Conservation (phyloP, 1,140 invertebrate species). For the Drosophila pectinifera region DNA sequence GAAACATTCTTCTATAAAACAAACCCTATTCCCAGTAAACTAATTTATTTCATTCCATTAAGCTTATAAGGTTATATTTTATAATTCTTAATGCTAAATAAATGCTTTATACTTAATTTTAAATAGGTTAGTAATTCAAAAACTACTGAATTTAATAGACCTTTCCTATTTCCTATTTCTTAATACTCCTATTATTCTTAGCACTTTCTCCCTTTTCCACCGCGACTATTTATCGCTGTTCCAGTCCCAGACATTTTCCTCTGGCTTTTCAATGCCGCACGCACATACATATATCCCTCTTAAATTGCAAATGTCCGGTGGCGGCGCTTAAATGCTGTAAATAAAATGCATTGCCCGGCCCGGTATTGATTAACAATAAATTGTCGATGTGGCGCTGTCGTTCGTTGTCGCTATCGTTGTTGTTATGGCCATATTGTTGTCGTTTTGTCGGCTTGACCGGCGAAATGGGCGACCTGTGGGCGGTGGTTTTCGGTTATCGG, state of each 20-base stretch:
- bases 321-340: constrained; percentile 47
- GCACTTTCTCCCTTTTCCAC: constrained; percentile 16
- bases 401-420: constrained; percentile 25
- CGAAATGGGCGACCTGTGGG: constrained; percentile 40
- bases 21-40: too few relatives aligned
- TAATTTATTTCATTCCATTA: too few relatives aligned
- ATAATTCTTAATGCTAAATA: too few relatives aligned
- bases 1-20: too few relatives aligned
- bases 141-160: too few relatives aligned
- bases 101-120: too few relatives aligned
- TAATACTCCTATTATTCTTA: neutral
- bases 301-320: constrained; percentile 32
- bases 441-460: constrained; percentile 41
- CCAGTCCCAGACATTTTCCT: constrained; percentile 16
- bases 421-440: constrained; percentile 25
- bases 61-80: too few relatives aligned
- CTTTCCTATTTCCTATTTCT: neutral
- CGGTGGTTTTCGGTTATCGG: constrained; percentile 4
- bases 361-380: constrained; percentile 58
- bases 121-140: neutral
- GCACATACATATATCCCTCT: constrained; percentile 9
- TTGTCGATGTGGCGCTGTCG: constrained; percentile 30
- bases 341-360: constrained; percentile 35
- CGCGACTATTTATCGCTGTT: constrained; percentile 7
- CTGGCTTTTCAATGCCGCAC: constrained; percentile 31